Evolutionary conservation across 2,888 invertebrate genomes (phyloP).

Genomic region (Thecocarcelia acutangulata): DNA sequence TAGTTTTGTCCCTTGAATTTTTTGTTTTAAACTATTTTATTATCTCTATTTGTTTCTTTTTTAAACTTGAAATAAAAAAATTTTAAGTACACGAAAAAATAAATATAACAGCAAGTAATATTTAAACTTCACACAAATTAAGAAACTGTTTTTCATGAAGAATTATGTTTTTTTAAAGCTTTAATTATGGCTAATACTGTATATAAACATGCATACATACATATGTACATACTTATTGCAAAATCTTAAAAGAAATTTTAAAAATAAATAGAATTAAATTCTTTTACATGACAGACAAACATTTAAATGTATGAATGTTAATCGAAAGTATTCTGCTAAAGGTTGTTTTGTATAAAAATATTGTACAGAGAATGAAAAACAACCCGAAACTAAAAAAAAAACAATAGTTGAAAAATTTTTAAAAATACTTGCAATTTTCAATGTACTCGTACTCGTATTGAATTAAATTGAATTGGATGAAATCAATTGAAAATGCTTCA

Average conservation of each 20-base stretch:
- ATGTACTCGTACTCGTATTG: too few relatives aligned
- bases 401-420: constrained; percentile 20
- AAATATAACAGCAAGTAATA: too few relatives aligned
- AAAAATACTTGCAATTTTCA: constrained; percentile 57
- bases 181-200: too few relatives aligned
- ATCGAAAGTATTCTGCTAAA: constrained; percentile 38
- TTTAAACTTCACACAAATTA: too few relatives aligned
- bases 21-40: too few relatives aligned
- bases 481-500: constrained; percentile 35
- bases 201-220: not conserved
- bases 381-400: constrained; percentile 17
- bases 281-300: constrained; percentile 1
- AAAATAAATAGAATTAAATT: constrained; percentile 15
- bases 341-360: constrained; percentile 38
- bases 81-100: too few relatives aligned
- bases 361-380: not conserved
- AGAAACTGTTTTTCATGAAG: too few relatives aligned
- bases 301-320: not conserved
- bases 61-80: too few relatives aligned
- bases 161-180: too few relatives aligned
- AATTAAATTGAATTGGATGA: constrained; percentile 30
- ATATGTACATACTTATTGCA: not conserved
- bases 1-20: too few relatives aligned
- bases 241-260: constrained; percentile 22
- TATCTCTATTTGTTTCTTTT: too few relatives aligned